phyloP scores from a whole-genome alignment of 1,140 invertebrate species.

The Lucilia cuprina region DNA sequence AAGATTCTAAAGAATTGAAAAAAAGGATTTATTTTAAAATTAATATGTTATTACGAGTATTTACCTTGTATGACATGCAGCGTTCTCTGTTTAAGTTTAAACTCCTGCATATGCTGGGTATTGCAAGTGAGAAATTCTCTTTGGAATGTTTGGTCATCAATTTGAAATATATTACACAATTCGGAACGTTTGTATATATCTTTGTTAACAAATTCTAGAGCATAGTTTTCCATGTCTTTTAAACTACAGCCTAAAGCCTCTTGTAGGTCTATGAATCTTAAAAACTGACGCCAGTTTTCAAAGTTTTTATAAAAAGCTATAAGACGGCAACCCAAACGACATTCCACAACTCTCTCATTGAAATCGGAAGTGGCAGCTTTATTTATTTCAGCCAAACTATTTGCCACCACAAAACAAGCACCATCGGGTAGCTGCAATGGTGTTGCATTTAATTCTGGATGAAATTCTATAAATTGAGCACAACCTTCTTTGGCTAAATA shows the following conservation, averaged over 20 bases:
- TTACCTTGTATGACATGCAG: constrained; percentile 76
- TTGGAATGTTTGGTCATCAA: constrained; percentile 72
- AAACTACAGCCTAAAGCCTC: constrained; percentile 69
- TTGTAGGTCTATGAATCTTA: constrained; percentile 77
- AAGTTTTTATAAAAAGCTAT: constrained; percentile 72
- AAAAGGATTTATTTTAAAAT: neutral
- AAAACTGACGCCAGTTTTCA: constrained; percentile 68
- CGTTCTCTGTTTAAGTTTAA: constrained; percentile 85
- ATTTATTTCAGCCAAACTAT: constrained; percentile 88
- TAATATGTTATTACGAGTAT: neutral
- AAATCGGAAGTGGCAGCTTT: constrained; percentile 92
- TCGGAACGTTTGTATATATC: constrained; percentile 80
- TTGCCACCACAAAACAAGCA: constrained; percentile 91
- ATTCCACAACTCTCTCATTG: constrained; percentile 94
- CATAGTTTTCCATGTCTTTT: constrained; percentile 73
- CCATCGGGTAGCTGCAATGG: constrained; percentile 82
- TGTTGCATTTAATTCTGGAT: constrained; percentile 78
- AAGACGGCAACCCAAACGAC: constrained; percentile 85
- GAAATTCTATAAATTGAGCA: constrained; percentile 93
- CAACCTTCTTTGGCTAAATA: constrained; percentile 88
- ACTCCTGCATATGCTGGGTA: constrained; percentile 73
- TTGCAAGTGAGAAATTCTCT: constrained; percentile 73
- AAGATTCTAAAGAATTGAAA: constrained; percentile 70
- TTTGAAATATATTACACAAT: constrained; percentile 71
- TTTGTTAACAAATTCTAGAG: constrained; percentile 71